Evolutionary conservation across 2,888 invertebrate species (phyloP).

Genomic region (Artemia sp.): DNA sequence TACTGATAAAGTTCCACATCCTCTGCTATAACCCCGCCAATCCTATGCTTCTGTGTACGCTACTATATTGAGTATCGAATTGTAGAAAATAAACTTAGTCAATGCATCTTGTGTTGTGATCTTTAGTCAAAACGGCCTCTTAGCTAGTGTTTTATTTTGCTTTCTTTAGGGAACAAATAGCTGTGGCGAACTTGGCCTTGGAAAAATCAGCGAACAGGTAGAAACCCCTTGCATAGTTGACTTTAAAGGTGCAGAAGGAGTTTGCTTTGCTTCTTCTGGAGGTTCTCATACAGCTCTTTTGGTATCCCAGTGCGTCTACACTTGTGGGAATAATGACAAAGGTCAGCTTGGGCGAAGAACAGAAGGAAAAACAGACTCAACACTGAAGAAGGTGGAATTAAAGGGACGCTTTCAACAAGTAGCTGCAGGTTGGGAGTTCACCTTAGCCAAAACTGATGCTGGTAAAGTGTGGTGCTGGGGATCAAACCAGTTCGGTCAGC

Average conservation of each 20-base stretch:
- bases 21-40: no score
- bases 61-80: no score
- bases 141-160: no score
- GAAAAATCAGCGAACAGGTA: slow-evolving; percentile 40
- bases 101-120: no score
- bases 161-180: slow-evolving; percentile 56
- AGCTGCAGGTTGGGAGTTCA: slow-evolving; percentile 65
- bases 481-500: slow-evolving; percentile 56
- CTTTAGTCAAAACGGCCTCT: no score
- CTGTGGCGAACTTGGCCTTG: slow-evolving; percentile 59
- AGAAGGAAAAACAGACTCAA: not conserved
- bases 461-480: slow-evolving; percentile 63
- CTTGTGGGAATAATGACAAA: not conserved
- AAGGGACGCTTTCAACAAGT: slow-evolving; percentile 39
- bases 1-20: no score
- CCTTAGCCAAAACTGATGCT: slow-evolving; percentile 51
- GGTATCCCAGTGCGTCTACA: not conserved
- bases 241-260: not conserved
- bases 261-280: not conserved
- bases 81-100: no score
- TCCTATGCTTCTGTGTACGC: no score
- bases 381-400: slow-evolving; percentile 31
- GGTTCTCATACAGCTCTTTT: slow-evolving; percentile 5
- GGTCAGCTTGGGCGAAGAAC: slow-evolving; percentile 14
- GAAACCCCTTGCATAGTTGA: not conserved